These are phyloP conservation scores for Holacanthus passer DNA, from an alignment of 2,113 vertebrate genomes.

Conservation along the genomic window DNA sequence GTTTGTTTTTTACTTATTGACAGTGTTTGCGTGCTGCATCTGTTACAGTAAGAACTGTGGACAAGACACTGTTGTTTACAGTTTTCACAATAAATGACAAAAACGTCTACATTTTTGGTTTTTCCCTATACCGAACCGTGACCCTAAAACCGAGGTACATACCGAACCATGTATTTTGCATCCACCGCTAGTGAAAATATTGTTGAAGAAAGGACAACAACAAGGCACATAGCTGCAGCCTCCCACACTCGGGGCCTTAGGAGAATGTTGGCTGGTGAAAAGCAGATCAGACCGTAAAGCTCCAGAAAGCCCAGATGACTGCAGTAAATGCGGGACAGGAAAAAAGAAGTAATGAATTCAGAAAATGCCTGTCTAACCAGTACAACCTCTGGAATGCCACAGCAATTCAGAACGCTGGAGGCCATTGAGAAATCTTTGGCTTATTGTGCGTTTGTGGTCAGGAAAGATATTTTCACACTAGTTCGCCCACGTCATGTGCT, in stretches of 20 bases:
- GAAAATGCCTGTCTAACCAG: conserved; percentile 63
- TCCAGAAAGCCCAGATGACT: conserved; percentile 29
- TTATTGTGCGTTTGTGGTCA: conserved; percentile 46
- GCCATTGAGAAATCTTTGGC: conserved; percentile 46
- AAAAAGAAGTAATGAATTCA: conserved; percentile 31
- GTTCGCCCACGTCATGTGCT: conserved; percentile 50
- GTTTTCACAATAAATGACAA: too few relatives aligned
- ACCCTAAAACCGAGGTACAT: too few relatives aligned
- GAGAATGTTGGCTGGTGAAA: conserved; percentile 16
- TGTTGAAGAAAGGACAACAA: conserved; percentile 37
- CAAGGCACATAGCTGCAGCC: conserved; percentile 31
- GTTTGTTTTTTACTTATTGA: too few relatives aligned
- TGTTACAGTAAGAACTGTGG: too few relatives aligned
- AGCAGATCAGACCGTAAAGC: background rate
- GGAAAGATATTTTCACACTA: conserved; percentile 58
- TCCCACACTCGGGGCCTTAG: conserved; percentile 14
- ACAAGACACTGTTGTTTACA: too few relatives aligned
- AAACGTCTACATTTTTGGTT: too few relatives aligned
- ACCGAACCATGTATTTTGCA: too few relatives aligned
- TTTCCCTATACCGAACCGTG: too few relatives aligned
- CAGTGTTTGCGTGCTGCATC: too few relatives aligned
- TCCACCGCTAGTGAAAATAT: conserved; percentile 7
- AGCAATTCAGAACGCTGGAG: conserved; percentile 52
- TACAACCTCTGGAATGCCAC: conserved; percentile 63
- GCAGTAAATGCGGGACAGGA: conserved; percentile 26